A percentile compares a stretch with the other conserved stretches of the same genome.
phyloP scores from a whole-genome alignment of 1,140 invertebrate genomes.

The Magallana angulata region DNA sequence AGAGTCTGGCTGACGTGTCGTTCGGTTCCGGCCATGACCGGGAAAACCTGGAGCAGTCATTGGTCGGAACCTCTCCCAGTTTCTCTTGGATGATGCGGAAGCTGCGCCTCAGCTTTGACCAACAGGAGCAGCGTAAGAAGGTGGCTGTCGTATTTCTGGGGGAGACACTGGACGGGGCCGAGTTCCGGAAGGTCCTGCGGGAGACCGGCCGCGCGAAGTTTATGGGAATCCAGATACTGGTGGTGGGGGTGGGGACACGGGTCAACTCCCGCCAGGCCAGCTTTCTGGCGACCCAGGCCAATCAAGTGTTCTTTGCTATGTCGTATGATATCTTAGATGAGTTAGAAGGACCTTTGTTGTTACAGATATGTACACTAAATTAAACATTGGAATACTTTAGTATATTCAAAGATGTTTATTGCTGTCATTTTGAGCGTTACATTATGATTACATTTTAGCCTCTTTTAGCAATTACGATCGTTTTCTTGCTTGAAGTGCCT shows the following conservation, averaged over 20 bases:
- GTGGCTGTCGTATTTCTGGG: slow-evolving; percentile 32
- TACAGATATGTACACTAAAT: slow-evolving; percentile 36
- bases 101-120: slow-evolving; percentile 14
- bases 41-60: neutral
- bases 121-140: slow-evolving; percentile 13
- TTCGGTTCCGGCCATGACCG: slow-evolving; percentile 37
- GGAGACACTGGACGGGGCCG: slow-evolving; percentile 17
- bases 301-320: slow-evolving; percentile 29
- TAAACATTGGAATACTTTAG: no score
- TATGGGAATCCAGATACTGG: slow-evolving; percentile 31
- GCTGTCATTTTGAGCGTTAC: no score
- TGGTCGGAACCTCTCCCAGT: neutral
- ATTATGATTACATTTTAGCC: no score
- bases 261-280: slow-evolving; percentile 13
- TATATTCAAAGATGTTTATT: neutral
- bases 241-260: slow-evolving; percentile 29
- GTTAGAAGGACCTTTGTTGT: slow-evolving; percentile 41
- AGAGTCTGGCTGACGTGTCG: neutral
- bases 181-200: slow-evolving; percentile 32
- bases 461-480: no score
- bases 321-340: slow-evolving; percentile 27
- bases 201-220: slow-evolving; percentile 34
- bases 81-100: slow-evolving; percentile 8
- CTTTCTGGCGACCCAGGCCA: neutral
- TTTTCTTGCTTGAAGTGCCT: no score